Conservation (phyloP, 2,113 vertebrate species). For the Pituophis catenifer region DNA sequence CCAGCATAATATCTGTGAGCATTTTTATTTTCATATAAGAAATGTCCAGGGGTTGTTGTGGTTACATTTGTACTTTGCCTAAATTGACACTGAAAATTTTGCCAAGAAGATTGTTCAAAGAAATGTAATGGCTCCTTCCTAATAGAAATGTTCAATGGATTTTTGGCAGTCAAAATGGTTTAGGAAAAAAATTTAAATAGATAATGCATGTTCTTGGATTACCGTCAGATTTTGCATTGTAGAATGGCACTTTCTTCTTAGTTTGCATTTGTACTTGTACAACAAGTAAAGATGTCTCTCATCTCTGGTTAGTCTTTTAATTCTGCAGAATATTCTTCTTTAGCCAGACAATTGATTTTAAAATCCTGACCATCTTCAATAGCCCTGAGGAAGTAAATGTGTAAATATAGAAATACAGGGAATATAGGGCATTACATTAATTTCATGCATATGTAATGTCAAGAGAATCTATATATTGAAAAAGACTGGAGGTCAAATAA, state of each 20-base stretch:
- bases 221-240: background rate
- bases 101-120: background rate
- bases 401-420: background rate
- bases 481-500: background rate
- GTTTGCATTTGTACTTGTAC: background rate
- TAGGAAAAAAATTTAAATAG: background rate
- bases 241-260: background rate
- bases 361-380: background rate
- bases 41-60: background rate
- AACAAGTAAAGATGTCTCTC: background rate
- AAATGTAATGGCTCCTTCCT: background rate
- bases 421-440: background rate
- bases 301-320: accelerated
- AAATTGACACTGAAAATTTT: background rate
- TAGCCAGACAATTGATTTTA: accelerated
- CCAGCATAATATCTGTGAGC: background rate
- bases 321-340: background rate
- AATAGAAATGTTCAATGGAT: background rate
- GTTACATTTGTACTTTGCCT: background rate
- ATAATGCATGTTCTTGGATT: background rate
- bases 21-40: background rate
- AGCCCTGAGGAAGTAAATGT: background rate
- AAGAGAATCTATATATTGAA: background rate
- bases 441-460: accelerated
- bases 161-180: background rate